Conservation (phyloP, 2,113 vertebrate species). For the Pyrgilauda ruficollis region DNA sequence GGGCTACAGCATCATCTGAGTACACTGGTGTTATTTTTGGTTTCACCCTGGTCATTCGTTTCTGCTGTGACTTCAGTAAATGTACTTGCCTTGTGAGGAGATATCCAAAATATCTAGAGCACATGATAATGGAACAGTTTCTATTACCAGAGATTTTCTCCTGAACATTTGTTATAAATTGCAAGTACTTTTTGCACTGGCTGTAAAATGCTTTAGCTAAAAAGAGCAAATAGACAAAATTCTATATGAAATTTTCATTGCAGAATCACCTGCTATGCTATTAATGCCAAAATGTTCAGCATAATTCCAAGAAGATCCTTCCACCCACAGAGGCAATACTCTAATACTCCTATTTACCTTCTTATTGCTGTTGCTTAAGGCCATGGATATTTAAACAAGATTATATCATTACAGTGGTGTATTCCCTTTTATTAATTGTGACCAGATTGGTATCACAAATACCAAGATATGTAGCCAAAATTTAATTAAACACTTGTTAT, state of each 20-base stretch:
- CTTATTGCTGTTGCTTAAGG: neutral
- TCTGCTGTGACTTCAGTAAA: neutral
- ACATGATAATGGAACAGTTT: neutral
- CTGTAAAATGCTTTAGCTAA: neutral
- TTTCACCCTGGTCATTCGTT: neutral
- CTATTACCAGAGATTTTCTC: neutral
- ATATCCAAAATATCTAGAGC: conserved; percentile 1
- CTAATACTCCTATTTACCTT: neutral
- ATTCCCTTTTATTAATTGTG: neutral
- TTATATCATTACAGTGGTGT: neutral
- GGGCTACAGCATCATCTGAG: neutral
- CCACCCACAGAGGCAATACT: neutral
- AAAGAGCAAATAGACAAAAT: neutral
- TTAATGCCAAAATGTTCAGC: neutral
- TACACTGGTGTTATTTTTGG: neutral
- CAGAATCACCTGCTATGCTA: neutral
- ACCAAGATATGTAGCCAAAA: neutral
- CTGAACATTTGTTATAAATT: neutral
- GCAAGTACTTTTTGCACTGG: neutral
- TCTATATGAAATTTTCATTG: neutral
- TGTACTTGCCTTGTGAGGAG: neutral
- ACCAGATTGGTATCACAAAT: neutral
- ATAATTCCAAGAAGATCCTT: neutral
- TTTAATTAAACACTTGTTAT: neutral
- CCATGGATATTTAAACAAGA: neutral